Evolutionary conservation across 2,797 vertebrate species (phyloP).

Genomic region (Acanthurus lineatus): DNA sequence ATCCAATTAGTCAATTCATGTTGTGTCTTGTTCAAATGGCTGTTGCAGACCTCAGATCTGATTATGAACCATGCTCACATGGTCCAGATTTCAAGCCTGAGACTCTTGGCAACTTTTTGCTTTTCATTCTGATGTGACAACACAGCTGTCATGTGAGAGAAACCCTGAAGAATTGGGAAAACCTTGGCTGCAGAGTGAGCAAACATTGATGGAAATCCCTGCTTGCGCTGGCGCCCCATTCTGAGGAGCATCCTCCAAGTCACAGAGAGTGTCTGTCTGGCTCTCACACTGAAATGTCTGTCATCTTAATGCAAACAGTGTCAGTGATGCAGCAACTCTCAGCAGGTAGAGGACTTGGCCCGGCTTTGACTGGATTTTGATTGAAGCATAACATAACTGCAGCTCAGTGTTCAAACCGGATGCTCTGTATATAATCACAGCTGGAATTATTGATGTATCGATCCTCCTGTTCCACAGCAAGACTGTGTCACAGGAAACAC

Average conservation of each 20-base stretch:
- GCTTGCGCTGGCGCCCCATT: slow-evolving; percentile 43
- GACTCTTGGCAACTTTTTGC: slow-evolving; percentile 9
- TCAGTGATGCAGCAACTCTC: slow-evolving; percentile 19
- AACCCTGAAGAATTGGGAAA: slow-evolving; percentile 29
- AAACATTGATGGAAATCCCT: slow-evolving; percentile 51
- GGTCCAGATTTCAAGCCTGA: slow-evolving; percentile 33
- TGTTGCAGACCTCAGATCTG: not conserved
- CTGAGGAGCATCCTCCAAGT: slow-evolving; percentile 41
- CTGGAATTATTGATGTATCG: slow-evolving; percentile 33
- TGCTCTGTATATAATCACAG: slow-evolving; percentile 18
- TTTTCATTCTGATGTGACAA: slow-evolving; percentile 47
- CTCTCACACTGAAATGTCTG: slow-evolving; percentile 37
- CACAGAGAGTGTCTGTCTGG: slow-evolving; percentile 43
- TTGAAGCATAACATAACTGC: slow-evolving; percentile 21
- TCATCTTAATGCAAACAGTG: slow-evolving; percentile 48
- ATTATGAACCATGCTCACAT: slow-evolving; percentile 17
- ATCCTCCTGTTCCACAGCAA: slow-evolving; percentile 21
- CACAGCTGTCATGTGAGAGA: slow-evolving; percentile 29
- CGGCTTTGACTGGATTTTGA: slow-evolving; percentile 13
- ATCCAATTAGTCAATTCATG: slow-evolving; percentile 18
- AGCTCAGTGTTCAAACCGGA: slow-evolving; percentile 23
- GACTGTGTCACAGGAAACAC: slow-evolving; percentile 30
- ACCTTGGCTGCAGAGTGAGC: slow-evolving; percentile 35
- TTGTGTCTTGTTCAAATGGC: slow-evolving; percentile 13
- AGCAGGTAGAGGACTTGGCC: slow-evolving; percentile 34